Conservation (phyloP, 2,888 invertebrate genomes). For the Plutella xylostella region DNA sequence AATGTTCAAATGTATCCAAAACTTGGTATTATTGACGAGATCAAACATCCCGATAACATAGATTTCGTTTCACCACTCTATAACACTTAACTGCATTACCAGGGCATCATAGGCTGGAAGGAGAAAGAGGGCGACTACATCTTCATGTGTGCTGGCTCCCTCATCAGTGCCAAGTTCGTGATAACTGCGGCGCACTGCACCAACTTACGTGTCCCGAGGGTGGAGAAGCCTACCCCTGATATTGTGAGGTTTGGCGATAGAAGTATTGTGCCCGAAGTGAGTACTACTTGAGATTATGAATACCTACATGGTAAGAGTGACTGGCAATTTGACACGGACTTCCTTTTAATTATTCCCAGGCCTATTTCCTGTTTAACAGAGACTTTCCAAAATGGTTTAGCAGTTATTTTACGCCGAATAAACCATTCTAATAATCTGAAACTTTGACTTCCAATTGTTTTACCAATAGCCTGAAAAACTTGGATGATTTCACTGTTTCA, state of each 20-base stretch:
- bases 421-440: neutral
- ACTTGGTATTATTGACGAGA: neutral
- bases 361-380: neutral
- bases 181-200: constrained; percentile 76
- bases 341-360: neutral
- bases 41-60: neutral
- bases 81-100: constrained; percentile 1
- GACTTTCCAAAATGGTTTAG: neutral
- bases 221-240: constrained; percentile 23
- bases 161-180: constrained; percentile 71
- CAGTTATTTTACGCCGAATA: neutral
- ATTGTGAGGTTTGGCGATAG: constrained; percentile 31
- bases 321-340: neutral
- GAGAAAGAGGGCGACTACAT: constrained; percentile 24
- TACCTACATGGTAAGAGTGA: neutral
- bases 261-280: constrained; percentile 23
- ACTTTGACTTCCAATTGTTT: neutral
- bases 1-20: neutral
- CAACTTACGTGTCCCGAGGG: constrained; percentile 18
- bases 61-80: neutral
- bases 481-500: neutral
- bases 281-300: neutral
- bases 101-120: constrained; percentile 35
- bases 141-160: constrained; percentile 70
- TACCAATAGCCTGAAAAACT: neutral